Evolutionary conservation across 2,888 invertebrate genomes (phyloP).

Genomic region (Conomelus anceps): DNA sequence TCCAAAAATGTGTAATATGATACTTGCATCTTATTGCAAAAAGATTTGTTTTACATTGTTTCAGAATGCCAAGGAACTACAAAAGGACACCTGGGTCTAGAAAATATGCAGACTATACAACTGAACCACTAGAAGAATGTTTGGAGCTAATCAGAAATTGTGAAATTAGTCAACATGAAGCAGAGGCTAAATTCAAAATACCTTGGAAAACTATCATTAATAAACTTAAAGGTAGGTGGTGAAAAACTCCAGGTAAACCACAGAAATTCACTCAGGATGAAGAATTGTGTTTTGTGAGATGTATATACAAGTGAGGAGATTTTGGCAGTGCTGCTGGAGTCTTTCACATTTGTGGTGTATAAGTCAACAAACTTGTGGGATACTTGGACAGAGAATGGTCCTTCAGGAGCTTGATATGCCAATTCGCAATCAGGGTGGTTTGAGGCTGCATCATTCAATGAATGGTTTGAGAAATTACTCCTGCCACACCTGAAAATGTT

Average conservation of each 20-base stretch:
- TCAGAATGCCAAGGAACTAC: no score
- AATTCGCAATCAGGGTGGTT: conserved; percentile 1
- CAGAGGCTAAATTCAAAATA: no score
- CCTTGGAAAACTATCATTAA: no score
- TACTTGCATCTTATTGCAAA: no score
- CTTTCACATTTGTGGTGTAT: conserved; percentile 15
- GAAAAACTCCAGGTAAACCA: neutral
- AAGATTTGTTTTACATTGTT: no score
- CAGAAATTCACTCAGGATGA: neutral
- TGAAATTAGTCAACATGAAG: no score
- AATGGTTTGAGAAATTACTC: neutral
- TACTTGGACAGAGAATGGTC: neutral
- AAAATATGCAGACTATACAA: no score
- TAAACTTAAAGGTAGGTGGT: no score
- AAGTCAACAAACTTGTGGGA: conserved; percentile 10
- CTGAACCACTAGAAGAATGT: no score
- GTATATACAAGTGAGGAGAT: neutral
- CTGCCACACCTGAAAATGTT: neutral
- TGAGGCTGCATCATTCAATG: neutral
- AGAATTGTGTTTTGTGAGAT: neutral
- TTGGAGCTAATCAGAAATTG: no score
- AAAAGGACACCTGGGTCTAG: no score
- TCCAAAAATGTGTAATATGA: no score
- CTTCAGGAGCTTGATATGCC: neutral
- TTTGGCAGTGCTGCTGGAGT: neutral